Evolutionary conservation across 2,113 vertebrate genomes (phyloP), one percentile per base, ranked within the genome.

Genomic region (Pterophyllum scalare): DNA sequence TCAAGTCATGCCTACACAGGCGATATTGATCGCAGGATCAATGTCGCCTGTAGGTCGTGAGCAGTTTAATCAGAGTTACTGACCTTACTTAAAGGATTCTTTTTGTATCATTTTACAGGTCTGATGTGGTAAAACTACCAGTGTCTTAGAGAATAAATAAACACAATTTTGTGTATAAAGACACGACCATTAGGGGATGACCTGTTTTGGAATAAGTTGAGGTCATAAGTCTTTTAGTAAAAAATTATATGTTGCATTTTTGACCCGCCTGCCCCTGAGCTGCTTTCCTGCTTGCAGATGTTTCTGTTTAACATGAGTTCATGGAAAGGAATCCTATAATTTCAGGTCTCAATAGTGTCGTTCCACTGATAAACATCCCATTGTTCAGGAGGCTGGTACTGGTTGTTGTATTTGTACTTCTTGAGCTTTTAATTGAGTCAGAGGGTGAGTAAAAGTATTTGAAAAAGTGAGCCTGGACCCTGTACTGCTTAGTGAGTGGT

Each of bases 271-370:
- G 64, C 84, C 84, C 83, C 8, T 31, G 49, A 85, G 83, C 78
- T 74, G 22, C 59, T 52, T 52, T 33, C 4, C 31, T 56, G 72
- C 83, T 79, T 52, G 62, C 91, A 90, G 89, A 88, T 91, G 85
- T 85, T 89, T 72, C 14, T 8, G 31, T 54, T 62, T 62, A 85
- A 67, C 12, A 75, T 87, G 87, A 92, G 64, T 80, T 89, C 33
- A 57, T 65, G 52, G 81, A 84, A 90, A 91, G 83, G 89, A 93
- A 93, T 93, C 85, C 24, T 70, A 67, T 78, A 20, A 31, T 81
- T 81, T 87, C 54, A 35, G 61, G 86, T 82, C 84, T 77, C 58
- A 75, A 77, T 83, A 80, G 38, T 33, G 17, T 82, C 76, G 19
- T 75, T 65, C 28, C 52, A 1, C 75, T 76, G 20, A 79, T 78